Evolutionary conservation across 2,113 vertebrate genomes (phyloP), one percentile per base, ranked within the genome.

Genomic region (Dicaeum eximium): DNA sequence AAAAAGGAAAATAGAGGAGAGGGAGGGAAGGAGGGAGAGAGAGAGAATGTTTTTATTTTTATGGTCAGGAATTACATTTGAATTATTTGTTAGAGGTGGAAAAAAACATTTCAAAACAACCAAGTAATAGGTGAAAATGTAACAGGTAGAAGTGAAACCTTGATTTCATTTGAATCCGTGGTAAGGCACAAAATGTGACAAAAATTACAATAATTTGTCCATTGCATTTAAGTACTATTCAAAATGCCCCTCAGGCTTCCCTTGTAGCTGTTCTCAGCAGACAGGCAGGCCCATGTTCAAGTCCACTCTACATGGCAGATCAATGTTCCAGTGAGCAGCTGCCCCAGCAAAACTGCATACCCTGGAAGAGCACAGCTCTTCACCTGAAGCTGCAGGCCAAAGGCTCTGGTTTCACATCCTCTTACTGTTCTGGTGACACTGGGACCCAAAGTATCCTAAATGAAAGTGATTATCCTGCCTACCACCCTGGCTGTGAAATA

Each of bases 231-330:
- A 47, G 8, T 51, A 28, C 56, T 53, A 60, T 45, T 78, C 28
- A 56, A 51, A 77, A 91, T 48, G 21, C 37, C 51, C 54, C 71
- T 83, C 44, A 67, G 80, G 60, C 50, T 91, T 88, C 15, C 47
- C 57, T 25, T 5, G 2, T 25, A 77, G 65, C 54, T 91, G 24
- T 53, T 67, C 4, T 5, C 64, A 80, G 82, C 60, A 80, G 72
- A 64, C 22, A 71, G 44, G 33, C 35, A 57, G 77, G 33, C 70
- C 37, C 7, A 35, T 31, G 31, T 67, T 78, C 82, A 62, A 85
- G 27, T 54, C 35, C 58, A 0, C 20, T 65, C 62, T n/a, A 23
- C 13, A 13, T 0, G 0, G 81, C 33, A 90, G 67, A 62, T 54
- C 38, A 65, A 4, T 12, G 56, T 31, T 51, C 42, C 71, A 1